phyloP scores from a whole-genome alignment of 2,797 vertebrate species.

The Capromys pilorides region DNA sequence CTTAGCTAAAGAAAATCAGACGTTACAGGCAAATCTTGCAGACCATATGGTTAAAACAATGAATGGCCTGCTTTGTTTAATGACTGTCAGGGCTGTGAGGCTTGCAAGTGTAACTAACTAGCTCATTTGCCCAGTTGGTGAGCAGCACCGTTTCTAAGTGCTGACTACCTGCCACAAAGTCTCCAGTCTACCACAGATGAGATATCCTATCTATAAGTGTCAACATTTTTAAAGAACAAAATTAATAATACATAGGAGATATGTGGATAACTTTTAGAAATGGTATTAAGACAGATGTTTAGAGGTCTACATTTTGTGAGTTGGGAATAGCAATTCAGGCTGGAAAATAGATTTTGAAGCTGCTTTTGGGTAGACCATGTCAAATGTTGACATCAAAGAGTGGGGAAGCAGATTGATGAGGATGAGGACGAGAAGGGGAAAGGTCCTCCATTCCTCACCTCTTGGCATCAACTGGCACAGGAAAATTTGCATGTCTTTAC shows the following conservation, averaged over 20 bases:
- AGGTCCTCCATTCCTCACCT: neutral
- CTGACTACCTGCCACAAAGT: neutral
- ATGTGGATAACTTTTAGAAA: neutral
- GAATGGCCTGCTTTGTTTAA: constrained; percentile 11
- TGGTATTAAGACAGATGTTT: neutral
- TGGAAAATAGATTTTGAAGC: neutral
- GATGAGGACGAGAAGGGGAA: neutral
- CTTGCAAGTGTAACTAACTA: neutral
- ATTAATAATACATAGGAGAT: neutral
- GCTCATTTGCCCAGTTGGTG: neutral
- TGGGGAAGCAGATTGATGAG: neutral
- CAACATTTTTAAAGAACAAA: neutral
- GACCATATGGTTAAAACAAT: neutral
- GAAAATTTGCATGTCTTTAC: neutral
- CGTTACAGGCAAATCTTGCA: neutral
- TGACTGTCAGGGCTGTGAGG: neutral
- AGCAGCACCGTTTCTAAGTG: neutral
- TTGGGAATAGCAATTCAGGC: neutral
- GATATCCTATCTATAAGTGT: neutral
- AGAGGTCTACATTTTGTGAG: neutral
- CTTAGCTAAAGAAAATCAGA: constrained; percentile 1
- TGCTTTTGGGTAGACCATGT: neutral
- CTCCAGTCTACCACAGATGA: neutral
- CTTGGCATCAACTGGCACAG: neutral
- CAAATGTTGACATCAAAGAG: neutral